phyloP scores from a whole-genome alignment of 2,797 vertebrate species.

The Merluccius polli region DNA sequence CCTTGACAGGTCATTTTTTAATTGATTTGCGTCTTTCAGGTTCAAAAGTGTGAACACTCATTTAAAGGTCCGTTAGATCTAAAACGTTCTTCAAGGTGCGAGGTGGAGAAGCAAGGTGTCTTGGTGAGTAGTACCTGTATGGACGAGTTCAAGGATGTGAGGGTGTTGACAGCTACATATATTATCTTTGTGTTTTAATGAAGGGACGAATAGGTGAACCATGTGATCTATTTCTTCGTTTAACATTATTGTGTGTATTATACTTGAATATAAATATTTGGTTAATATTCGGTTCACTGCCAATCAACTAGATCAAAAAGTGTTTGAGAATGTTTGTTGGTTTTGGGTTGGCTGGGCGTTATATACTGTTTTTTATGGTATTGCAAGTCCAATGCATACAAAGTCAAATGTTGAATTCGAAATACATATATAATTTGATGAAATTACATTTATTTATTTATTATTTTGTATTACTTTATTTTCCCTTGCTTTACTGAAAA shows the following conservation, averaged over 20 bases:
- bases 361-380: too few relatives aligned
- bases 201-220: neutral
- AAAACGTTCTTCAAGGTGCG: neutral
- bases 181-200: neutral
- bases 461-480: neutral
- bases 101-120: neutral
- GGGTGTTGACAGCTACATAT: neutral
- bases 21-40: conserved; percentile 48
- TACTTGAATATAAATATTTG: neutral
- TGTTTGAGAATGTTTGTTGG: neutral
- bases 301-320: neutral
- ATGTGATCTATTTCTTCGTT: neutral
- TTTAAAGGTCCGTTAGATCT: conserved; percentile 10
- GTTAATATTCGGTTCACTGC: neutral
- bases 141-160: conserved; percentile 35
- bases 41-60: conserved; percentile 11
- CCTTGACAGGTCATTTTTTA: conserved; percentile 4
- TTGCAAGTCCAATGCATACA: neutral
- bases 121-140: neutral
- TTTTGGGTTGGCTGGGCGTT: neutral
- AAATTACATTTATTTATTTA: too few relatives aligned
- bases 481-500: neutral
- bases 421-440: neutral
- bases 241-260: neutral
- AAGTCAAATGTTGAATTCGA: neutral